Evolutionary conservation across 2,797 vertebrate genomes (phyloP).

Genomic region (Sebastes goodei): DNA sequence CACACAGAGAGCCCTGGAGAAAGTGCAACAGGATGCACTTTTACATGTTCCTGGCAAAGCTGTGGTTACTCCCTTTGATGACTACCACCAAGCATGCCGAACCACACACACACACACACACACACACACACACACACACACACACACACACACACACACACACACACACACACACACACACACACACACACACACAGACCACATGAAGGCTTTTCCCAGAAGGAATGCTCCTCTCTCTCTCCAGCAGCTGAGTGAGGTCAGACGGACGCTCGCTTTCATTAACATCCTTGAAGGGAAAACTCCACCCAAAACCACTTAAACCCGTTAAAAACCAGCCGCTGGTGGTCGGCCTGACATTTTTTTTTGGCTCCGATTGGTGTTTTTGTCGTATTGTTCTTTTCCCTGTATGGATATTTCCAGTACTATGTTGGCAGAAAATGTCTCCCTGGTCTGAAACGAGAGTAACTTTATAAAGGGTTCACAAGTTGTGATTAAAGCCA

Average conservation of each 20-base stretch:
- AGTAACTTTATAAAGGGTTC: not conserved
- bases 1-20: slow-evolving; percentile 19
- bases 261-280: slow-evolving; percentile 12
- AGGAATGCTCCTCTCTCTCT: slow-evolving; percentile 38
- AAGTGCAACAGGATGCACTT: slow-evolving; percentile 60
- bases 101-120: not conserved
- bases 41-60: slow-evolving; percentile 64
- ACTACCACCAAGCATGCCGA: slow-evolving; percentile 38
- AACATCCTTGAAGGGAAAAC: slow-evolving; percentile 36
- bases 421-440: not conserved
- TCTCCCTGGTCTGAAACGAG: not conserved
- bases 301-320: slow-evolving; percentile 48
- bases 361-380: not conserved
- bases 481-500: not conserved
- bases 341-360: not conserved
- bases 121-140: not conserved
- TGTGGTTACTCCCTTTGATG: slow-evolving; percentile 62
- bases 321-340: slow-evolving; percentile 28
- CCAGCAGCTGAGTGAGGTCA: slow-evolving; percentile 62
- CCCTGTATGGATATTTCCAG: slow-evolving; percentile 18
- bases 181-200: not conserved
- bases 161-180: not conserved
- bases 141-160: not conserved
- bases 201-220: slow-evolving; percentile 66
- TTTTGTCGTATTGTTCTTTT: slow-evolving; percentile 18